Base-by-base conservation (phyloP, 2,797 vertebrate genomes). In the Glossophaga mutica region DNA sequence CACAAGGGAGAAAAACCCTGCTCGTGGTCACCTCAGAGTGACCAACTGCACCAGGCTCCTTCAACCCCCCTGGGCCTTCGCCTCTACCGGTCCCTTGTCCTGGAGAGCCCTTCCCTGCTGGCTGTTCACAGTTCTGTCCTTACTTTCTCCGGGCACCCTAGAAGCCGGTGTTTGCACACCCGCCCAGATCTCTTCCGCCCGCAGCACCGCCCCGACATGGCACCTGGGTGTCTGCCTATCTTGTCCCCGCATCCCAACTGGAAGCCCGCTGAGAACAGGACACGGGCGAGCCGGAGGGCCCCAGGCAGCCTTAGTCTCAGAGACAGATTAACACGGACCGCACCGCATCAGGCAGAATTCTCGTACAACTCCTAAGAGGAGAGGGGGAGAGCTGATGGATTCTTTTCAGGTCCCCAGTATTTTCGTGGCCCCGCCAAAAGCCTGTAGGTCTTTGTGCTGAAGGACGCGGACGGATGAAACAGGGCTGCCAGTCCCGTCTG, bases 231-330 rank as follows among this genome's bases (percentile, higher is more conserved):
- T 39, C 74, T 76, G 59, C 4, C 4, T 16, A 2, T 44, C 34
- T n/a, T 57, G 21, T 19, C 21, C 22, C 78, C 37, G 44, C 12
- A n/a, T 78, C 46, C 55, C 39, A n/a, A 32, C 29, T 26, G 24
- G 74, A 52, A 12, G 42, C 48, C 91, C 10, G 6, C 34, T 29
- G 44, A 11, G 1, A 42, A 29, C 32, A 55, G 86, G 55, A 57
- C 46, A 18, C 18, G 19, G 9, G 24, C 44, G 19, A 4, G 16
- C 5, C 6, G 42, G 46, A 11, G 57, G 37, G 24, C 57, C 85
- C 34, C 42, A 39, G 50, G n/a, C 29, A 34, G 37, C 70, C 67
- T 50, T 68, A 65, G n/a, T 92, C 82, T 76, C 97, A 70, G 79
- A 87, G 42, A 73, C 34, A 16, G n/a, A 50, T 34, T 18, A 52